Conservation (phyloP, 2,888 invertebrate genomes). For the Tineola bisselliella region DNA sequence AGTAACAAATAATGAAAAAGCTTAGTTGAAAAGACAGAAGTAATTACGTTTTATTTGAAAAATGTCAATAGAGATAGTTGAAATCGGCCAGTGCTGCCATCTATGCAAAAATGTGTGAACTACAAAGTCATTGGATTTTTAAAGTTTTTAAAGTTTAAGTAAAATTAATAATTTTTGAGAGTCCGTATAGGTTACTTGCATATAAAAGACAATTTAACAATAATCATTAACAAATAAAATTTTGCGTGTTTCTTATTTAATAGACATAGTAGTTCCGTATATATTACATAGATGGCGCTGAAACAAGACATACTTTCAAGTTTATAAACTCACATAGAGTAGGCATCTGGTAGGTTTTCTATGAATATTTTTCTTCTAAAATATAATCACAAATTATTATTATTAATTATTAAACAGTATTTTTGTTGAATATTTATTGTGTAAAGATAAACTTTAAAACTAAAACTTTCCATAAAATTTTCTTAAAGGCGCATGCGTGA, state of each 20-base stretch:
- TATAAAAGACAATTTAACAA: neutral
- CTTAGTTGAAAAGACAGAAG: too few relatives aligned
- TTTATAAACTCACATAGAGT: too few relatives aligned
- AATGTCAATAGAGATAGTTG: too few relatives aligned
- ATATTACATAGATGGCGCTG: neutral
- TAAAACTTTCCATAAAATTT: too few relatives aligned
- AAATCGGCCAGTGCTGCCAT: neutral
- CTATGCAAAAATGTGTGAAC: neutral
- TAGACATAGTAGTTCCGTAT: neutral
- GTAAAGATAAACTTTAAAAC: neutral
- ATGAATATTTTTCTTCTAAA: too few relatives aligned
- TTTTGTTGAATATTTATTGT: too few relatives aligned
- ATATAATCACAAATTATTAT: too few relatives aligned
- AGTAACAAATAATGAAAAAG: too few relatives aligned
- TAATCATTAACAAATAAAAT: neutral
- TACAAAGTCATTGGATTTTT: neutral
- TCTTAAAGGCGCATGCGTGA: neutral
- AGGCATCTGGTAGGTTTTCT: neutral
- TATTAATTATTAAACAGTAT: too few relatives aligned
- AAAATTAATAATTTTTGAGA: too few relatives aligned
- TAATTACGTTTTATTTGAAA: too few relatives aligned
- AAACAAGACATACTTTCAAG: neutral
- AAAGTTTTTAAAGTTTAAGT: too few relatives aligned
- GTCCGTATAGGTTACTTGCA: neutral
- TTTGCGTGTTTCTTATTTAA: neutral